Base-by-base conservation (phyloP, 1,140 invertebrate genomes). In the Drosophila funebris region DNA sequence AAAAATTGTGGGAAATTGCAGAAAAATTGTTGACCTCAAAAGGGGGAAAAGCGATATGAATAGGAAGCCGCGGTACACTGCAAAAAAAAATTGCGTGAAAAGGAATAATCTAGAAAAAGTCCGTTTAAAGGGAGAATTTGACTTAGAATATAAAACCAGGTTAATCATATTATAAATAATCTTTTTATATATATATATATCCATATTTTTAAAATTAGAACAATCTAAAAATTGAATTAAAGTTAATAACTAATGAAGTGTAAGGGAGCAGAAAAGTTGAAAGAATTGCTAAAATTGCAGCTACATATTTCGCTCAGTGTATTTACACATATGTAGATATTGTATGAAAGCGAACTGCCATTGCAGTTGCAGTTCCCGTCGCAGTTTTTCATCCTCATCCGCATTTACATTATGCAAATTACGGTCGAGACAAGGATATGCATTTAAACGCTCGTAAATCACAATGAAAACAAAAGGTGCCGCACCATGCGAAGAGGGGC, bases 401-500 rank as follows among this genome's bases (percentile, higher is more conserved):
- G 64, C 73, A 87, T 87, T 85, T 82, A 68, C 81, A 85, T 85
- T 85, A 85, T 85, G 82, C 83, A 85, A 85, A 85, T 85, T 72
- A 78, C 75, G 71, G 50, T 41, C 46, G 63, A 72, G 78, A 88
- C 71, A 69, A 78, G 82, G 78, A 88, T 87, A 78, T 88, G 71
- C 68, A 78, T 88, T 85, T 88, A 82, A 87, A 87, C 68, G 83
- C 66, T 75, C 82, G 78, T 87, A 87, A 87, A 87, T 87, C 78
- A 82, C 56, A 82, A 81, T 69, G 74, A 74, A 87, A 78, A 85
- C 82, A 87, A 87, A 88, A 82, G 83, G 83, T 88, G n/a, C n/a
- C n/a, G n/a, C n/a, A 50, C 70, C 62, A 27, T 61, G 70, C 39
- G 2, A 46, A 41, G 13, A 13, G 7, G 27, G 7, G 56, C 14